Base-by-base conservation (phyloP, 2,113 vertebrate genomes). In the Bettongia penicillata region DNA sequence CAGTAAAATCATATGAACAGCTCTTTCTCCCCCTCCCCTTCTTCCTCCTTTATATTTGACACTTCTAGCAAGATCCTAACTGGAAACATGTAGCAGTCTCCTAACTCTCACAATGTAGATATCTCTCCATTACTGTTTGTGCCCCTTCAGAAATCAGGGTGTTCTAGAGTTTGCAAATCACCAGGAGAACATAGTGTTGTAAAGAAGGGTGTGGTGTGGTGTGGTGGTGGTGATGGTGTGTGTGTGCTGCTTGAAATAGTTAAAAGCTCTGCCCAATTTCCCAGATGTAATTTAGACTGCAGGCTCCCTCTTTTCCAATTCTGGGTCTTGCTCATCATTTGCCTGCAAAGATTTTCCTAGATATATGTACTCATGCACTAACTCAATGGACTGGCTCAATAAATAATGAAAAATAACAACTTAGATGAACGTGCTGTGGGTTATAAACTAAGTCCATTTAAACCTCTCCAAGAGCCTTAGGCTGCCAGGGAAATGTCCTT, bases 381-480 rank as follows among this genome's bases (percentile, higher is more conserved):
- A 23, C 52, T 92, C 52, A 61, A 95, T 93, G 93, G 93, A 48
- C 37, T 95, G n/a, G 51, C 25, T 96, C 53, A 53, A 51, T 94
- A 89, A 43, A 53, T 52, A 91, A 53, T 93, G 89, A 89, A 90
- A 94, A 91, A 37, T 89, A 84, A 84, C 68, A 84, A 43, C n/a
- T 84, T 84, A 43, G 68, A 23, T 43, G 68, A 89, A 93, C 11
- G 31, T 52, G 47, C 51, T 93, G 68, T 49, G 61, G 23, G 57
- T 90, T 93, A 94, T 90, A 93, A 84, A 91, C 19, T 77, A 50
- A 91, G 31, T 77, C 92, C 23, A 95, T 90, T 11, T 51, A 43
- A 11, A 91, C 12, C 91, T 55, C n/a, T 55, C 53, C 49, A 26
- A 47, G n/a, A 28, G 90, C n/a, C 51, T 77, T 19, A 22, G 53